phyloP scores from a whole-genome alignment of 2,113 vertebrate species.

The Chrysochloris asiatica region DNA sequence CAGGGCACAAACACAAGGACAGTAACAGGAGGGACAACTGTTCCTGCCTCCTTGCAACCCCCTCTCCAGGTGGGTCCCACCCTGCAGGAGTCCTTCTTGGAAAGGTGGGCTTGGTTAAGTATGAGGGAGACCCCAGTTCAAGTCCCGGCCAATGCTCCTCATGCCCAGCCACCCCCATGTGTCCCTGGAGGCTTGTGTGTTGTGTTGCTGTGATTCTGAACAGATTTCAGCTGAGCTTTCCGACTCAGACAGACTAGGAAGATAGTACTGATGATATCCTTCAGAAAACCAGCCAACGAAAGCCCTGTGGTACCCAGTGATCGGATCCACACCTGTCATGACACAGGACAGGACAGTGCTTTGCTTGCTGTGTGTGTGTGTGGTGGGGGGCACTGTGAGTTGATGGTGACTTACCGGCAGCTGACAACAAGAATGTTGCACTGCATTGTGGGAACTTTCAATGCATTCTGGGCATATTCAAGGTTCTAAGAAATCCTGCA shows the following conservation, averaged over 20 bases:
- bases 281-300: not conserved
- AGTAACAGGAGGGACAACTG: fast-evolving
- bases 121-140: not conserved
- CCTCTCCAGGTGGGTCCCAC: too few species aligned
- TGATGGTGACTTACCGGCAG: too few species aligned
- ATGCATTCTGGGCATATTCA: fast-evolving
- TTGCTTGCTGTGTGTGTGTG: not conserved
- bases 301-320: fast-evolving
- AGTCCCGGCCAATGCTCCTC: not conserved
- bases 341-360: not conserved
- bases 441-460: not conserved
- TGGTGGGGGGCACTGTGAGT: too few species aligned
- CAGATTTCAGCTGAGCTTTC: not conserved
- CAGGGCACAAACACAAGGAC: fast-evolving
- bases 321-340: not conserved
- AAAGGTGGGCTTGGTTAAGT: not conserved
- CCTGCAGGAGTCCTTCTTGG: too few species aligned
- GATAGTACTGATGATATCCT: not conserved
- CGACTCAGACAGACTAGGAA: not conserved
- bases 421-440: too few species aligned
- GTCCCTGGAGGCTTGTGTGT: too few species aligned
- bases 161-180: too few species aligned
- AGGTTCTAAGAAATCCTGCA: not conserved
- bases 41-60: fast-evolving
- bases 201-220: not conserved